Evolutionary conservation across 2,113 vertebrate species (phyloP).

Genomic region (Panurus biarmicus): DNA sequence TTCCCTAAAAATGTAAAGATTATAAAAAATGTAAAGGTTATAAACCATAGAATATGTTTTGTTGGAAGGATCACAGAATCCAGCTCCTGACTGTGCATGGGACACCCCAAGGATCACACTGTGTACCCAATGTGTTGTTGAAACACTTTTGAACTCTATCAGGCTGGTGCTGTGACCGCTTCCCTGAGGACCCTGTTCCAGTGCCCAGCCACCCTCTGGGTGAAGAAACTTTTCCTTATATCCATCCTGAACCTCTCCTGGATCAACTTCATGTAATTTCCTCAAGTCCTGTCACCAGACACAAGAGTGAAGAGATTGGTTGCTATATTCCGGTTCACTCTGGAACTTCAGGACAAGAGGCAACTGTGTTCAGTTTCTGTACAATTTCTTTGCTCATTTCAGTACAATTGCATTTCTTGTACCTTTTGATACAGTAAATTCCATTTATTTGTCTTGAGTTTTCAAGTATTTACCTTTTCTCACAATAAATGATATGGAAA

Average conservation of each 20-base stretch:
- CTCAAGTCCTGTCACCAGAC: neutral
- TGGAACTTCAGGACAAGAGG: neutral
- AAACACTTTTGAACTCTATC: neutral
- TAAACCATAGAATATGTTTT: neutral
- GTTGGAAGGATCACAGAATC: neutral
- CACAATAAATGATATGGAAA: neutral
- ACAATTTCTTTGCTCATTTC: neutral
- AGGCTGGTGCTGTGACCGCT: neutral
- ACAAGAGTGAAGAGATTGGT: neutral
- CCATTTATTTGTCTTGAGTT: neutral
- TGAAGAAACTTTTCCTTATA: neutral
- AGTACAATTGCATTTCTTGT: neutral
- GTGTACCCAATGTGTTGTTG: rapidly evolving
- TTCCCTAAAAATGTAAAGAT: neutral
- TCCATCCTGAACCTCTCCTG: neutral
- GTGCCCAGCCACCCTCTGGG: neutral
- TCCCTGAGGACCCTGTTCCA: neutral
- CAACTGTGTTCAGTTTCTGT: neutral
- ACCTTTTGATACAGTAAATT: neutral
- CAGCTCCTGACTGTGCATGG: neutral
- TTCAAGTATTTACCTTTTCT: neutral
- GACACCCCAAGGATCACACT: neutral
- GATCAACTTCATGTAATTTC: neutral
- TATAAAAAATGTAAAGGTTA: too few relatives aligned
- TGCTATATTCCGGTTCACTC: neutral